These are phyloP conservation scores for Thymelicus sylvestris DNA, from an alignment of 2,888 invertebrate species.

Conservation along the genomic window DNA sequence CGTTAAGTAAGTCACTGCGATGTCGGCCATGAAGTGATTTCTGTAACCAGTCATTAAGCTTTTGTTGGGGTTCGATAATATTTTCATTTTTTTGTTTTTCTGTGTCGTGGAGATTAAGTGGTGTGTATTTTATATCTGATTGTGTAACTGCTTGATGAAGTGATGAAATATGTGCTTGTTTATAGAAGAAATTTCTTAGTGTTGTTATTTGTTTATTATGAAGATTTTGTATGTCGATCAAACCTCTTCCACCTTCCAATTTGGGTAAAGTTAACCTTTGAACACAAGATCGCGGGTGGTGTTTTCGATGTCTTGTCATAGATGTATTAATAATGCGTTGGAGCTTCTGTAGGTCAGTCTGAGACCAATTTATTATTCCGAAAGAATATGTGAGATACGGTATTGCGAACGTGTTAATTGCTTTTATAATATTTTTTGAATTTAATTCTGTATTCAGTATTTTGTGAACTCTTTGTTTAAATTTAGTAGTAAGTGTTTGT, in stretches of 20 bases:
- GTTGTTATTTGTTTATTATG: too few species aligned
- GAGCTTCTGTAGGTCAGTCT: conserved; percentile 10
- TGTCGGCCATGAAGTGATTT: too few species aligned
- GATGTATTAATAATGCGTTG: conserved; percentile 13
- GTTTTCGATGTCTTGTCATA: not conserved
- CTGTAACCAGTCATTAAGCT: too few species aligned
- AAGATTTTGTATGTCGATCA: too few species aligned
- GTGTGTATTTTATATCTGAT: not conserved
- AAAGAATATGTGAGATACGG: conserved; percentile 21
- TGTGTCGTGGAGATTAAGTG: not conserved
- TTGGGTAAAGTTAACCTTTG: too few species aligned
- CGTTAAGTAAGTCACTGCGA: too few species aligned
- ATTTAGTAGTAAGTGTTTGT: conserved; percentile 21
- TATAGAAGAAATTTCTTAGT: not conserved
- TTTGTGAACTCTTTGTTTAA: conserved; percentile 17
- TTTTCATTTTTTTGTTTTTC: too few species aligned
- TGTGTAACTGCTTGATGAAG: not conserved
- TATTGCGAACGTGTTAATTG: conserved; percentile 32
- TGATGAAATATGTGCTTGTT: not conserved
- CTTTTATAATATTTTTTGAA: conserved; percentile 24
- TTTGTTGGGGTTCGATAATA: too few species aligned
- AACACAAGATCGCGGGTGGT: too few species aligned
- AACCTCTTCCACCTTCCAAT: too few species aligned
- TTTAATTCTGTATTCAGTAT: conserved; percentile 28
- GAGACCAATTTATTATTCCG: conserved; percentile 15